Evolutionary conservation across 2,888 invertebrate species (phyloP).

Genomic region (Cerceris rybyensis): DNA sequence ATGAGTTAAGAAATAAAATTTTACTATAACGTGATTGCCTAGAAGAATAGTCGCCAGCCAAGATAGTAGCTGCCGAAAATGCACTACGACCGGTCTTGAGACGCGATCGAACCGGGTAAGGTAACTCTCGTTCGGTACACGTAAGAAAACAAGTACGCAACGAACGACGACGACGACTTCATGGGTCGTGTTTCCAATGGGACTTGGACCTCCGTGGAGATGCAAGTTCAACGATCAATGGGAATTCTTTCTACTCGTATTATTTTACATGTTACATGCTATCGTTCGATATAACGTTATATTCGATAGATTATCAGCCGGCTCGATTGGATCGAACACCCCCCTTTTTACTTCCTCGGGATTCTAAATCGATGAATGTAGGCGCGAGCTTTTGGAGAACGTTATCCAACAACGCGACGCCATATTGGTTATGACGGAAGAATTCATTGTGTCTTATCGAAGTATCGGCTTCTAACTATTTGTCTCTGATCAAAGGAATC

Average conservation of each 20-base stretch:
- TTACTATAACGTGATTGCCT: constrained; percentile 75
- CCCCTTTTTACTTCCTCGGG: background rate
- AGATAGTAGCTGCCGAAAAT: constrained; percentile 56
- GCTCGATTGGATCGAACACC: constrained; percentile 35
- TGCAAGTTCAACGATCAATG: background rate
- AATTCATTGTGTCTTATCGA: too few species aligned
- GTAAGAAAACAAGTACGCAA: constrained; percentile 14
- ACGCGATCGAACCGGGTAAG: constrained; percentile 44
- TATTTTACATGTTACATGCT: constrained; percentile 16
- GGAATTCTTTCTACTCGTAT: constrained; percentile 21
- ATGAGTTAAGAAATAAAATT: constrained; percentile 67
- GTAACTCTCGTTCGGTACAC: constrained; percentile 26
- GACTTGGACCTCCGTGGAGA: background rate
- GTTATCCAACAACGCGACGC: constrained; percentile 1
- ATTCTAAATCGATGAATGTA: constrained; percentile 26
- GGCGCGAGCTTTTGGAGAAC: constrained; percentile 1
- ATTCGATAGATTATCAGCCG: constrained; percentile 4
- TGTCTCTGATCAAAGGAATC: too few species aligned
- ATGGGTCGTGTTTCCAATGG: background rate
- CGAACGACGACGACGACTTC: background rate
- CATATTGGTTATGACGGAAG: too few species aligned
- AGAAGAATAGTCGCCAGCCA: constrained; percentile 64
- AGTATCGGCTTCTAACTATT: too few species aligned
- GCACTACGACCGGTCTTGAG: constrained; percentile 53
- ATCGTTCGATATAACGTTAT: background rate